Evolutionary conservation across 92 coral and sea anemone species (phyloP).

Genomic region (Paragorgia papillata): DNA sequence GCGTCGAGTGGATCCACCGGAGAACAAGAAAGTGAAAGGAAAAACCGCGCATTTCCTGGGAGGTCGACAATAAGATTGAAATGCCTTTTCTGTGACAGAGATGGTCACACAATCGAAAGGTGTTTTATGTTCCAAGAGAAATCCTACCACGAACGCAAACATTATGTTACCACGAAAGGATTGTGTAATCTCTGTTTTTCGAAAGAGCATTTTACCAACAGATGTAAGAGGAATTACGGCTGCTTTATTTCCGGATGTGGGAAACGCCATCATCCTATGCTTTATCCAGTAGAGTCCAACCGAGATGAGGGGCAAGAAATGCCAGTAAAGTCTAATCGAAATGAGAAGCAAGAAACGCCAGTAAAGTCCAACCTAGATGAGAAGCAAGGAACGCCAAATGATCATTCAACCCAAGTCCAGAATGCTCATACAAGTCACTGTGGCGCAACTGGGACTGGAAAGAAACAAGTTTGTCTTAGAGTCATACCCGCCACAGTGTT

Average conservation of each 20-base stretch:
- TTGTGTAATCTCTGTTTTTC: not conserved
- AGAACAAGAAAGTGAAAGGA: not conserved
- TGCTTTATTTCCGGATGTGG: constrained; percentile 14
- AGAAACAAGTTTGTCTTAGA: too few species aligned
- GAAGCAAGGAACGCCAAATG: too few species aligned
- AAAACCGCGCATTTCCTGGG: not conserved
- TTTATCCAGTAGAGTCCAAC: not conserved
- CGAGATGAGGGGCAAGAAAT: not conserved
- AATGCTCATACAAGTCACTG: constrained; percentile 1
- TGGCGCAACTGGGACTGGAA: constrained; percentile 9
- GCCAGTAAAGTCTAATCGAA: too few species aligned
- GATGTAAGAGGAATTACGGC: not conserved
- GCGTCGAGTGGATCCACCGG: not conserved
- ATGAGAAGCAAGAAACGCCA: too few species aligned
- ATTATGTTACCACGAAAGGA: not conserved
- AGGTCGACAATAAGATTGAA: not conserved
- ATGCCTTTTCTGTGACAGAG: constrained; percentile 13
- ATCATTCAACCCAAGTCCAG: too few species aligned
- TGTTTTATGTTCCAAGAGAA: constrained; percentile 19
- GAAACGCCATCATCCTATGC: constrained; percentile 19
- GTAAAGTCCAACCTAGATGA: too few species aligned
- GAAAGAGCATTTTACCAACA: constrained; percentile 1
- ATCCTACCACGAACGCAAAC: not conserved
- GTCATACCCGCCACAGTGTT: too few species aligned
- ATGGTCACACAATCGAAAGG: constrained; percentile 11